Evolutionary conservation across 2,797 vertebrate species (phyloP).

Genomic region (Paedocypris micromegethes): DNA sequence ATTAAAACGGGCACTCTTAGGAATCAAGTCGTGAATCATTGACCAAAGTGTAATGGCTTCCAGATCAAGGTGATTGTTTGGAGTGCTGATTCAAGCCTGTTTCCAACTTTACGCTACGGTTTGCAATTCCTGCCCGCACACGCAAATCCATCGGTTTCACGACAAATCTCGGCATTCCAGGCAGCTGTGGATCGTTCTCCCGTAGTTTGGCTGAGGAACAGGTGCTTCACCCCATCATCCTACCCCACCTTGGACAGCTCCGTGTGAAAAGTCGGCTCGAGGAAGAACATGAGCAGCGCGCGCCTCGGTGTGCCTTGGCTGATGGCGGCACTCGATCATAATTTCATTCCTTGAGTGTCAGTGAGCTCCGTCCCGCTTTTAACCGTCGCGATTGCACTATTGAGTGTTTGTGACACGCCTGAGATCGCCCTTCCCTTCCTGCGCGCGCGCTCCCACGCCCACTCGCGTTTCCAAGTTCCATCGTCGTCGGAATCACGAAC

Average conservation of each 20-base stretch:
- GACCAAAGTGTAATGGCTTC: conserved; percentile 30
- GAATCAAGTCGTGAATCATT: conserved; percentile 38
- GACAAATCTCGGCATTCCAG: conserved; percentile 15
- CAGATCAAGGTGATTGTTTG: conserved; percentile 25
- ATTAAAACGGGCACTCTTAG: conserved; percentile 34
- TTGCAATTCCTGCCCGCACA: neutral
- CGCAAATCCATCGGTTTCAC: conserved; percentile 1
- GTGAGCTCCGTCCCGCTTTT: conserved; percentile 56
- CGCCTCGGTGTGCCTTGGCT: conserved; percentile 28
- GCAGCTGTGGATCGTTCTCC: conserved; percentile 20
- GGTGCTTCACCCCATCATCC: conserved; percentile 46
- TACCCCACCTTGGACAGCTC: conserved; percentile 49
- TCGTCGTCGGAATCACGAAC: too few species aligned
- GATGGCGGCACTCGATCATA: conserved; percentile 39
- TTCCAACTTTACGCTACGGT: neutral
- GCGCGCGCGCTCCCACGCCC: conserved; percentile 71
- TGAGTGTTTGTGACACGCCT: conserved; percentile 59
- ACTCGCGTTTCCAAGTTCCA: conserved; percentile 48
- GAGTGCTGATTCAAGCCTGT: neutral
- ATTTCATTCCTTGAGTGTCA: conserved; percentile 51
- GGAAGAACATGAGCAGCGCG: conserved; percentile 3
- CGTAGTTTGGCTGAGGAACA: conserved; percentile 36
- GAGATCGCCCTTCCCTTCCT: conserved; percentile 51
- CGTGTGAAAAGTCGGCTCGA: conserved; percentile 18
- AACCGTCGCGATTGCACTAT: conserved; percentile 68